phyloP scores from a whole-genome alignment of 2,113 vertebrate species.

The Microcebus griseorufus region DNA sequence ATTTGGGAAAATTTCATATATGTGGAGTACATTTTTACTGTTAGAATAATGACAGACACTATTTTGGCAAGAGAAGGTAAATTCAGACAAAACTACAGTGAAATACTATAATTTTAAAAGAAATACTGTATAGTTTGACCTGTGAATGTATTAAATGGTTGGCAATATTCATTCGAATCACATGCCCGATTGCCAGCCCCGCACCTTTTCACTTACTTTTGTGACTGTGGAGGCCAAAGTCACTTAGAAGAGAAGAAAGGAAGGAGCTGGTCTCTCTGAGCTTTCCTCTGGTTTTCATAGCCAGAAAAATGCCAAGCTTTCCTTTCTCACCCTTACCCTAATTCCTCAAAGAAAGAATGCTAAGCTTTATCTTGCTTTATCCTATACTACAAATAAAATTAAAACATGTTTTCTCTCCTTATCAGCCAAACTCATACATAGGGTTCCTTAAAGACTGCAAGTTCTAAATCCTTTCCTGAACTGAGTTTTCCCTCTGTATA shows the following conservation, averaged over 20 bases:
- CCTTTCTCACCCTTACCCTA: not conserved
- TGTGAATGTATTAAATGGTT: not conserved
- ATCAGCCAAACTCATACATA: not conserved
- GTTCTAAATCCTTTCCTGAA: not conserved
- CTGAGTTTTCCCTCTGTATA: not conserved
- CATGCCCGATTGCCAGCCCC: not conserved
- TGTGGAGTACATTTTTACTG: not conserved
- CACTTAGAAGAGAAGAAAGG: not conserved
- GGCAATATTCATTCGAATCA: not conserved
- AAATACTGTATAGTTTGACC: not conserved
- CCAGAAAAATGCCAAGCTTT: not conserved
- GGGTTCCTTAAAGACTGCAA: not conserved
- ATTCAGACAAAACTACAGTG: conserved; percentile 33
- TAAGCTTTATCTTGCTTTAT: not conserved
- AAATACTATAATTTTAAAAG: not conserved
- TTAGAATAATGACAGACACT: not conserved
- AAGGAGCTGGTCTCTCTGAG: not conserved
- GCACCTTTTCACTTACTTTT: not conserved
- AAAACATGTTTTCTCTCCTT: conserved; percentile 2
- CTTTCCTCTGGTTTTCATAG: not conserved
- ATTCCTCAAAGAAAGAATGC: conserved; percentile 24
- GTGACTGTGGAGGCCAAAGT: not conserved
- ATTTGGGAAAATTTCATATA: not conserved
- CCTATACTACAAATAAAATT: not conserved
- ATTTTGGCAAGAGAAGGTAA: not conserved